Percentiles rank a stretch among this genome's conserved stretches.
phyloP scores from a whole-genome alignment of 2,888 invertebrate species.

The Metopia argyrocephala region DNA sequence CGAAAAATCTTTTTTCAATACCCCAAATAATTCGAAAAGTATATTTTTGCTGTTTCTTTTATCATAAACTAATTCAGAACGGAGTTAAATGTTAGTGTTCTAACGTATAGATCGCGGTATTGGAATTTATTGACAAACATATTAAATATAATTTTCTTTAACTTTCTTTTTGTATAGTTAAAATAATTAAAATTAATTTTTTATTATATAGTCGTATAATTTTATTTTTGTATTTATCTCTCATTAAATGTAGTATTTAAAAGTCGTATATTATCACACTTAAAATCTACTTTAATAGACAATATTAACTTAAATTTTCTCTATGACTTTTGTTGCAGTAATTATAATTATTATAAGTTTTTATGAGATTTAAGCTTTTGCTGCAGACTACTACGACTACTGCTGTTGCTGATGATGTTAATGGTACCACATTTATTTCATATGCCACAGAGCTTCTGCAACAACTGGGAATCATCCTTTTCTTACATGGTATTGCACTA shows the following conservation, averaged over 20 bases:
- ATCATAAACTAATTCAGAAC: no score
- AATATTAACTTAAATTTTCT: not conserved
- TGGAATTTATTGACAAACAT: no score
- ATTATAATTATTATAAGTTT: conserved; percentile 62
- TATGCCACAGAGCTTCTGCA: conserved; percentile 35
- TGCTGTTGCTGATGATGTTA: not conserved
- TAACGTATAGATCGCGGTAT: no score
- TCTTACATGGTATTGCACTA: not conserved
- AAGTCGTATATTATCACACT: conserved; percentile 1
- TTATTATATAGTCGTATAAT: no score
- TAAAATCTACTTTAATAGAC: not conserved
- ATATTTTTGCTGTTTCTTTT: no score
- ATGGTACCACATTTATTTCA: not conserved
- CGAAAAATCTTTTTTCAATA: no score
- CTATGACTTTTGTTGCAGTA: conserved; percentile 52
- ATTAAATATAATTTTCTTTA: no score
- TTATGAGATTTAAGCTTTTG: conserved; percentile 58
- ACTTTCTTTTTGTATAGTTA: no score
- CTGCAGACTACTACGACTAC: not conserved
- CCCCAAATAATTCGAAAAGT: no score
- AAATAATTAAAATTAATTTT: no score
- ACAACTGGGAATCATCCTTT: conserved; percentile 17
- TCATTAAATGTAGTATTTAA: not conserved
- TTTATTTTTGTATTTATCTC: no score
- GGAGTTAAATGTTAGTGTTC: no score